Evolutionary conservation across 1,140 invertebrate genomes (phyloP).

Genomic region (Drosophila cardini): DNA sequence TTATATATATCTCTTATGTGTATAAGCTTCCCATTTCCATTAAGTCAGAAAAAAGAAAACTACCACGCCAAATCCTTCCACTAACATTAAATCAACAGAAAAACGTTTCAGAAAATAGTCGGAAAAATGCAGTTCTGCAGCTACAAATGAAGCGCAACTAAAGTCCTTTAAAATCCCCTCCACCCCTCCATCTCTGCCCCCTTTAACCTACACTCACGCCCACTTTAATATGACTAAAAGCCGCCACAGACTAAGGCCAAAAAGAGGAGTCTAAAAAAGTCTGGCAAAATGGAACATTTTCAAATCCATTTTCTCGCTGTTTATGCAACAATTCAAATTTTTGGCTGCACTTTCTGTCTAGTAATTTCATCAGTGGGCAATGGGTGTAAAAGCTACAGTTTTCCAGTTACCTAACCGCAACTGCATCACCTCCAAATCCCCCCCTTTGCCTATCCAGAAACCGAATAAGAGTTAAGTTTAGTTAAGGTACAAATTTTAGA

Average conservation of each 20-base stretch:
- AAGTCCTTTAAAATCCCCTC: not conserved
- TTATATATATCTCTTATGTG: constrained; percentile 3
- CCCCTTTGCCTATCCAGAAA: not conserved
- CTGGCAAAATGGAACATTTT: constrained; percentile 23
- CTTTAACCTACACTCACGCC: not conserved
- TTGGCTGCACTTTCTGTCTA: constrained; percentile 32
- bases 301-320: constrained; percentile 36
- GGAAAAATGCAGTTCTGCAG: constrained; percentile 39
- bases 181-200: not conserved
- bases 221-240: constrained; percentile 87
- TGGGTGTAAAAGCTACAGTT: not conserved
- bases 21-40: constrained; percentile 18
- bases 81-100: constrained; percentile 33
- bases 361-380: constrained; percentile 42
- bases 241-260: constrained; percentile 32
- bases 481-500: constrained; percentile 23
- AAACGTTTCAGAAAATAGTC: constrained; percentile 17
- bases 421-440: not conserved
- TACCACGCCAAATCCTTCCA: not conserved
- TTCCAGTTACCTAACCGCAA: constrained; percentile 12
- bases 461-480: constrained; percentile 9
- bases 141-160: constrained; percentile 50
- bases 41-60: constrained; percentile 1
- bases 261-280: not conserved
- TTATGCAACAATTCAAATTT: constrained; percentile 49